Base-by-base conservation (phyloP, 2,888 invertebrate genomes). In the Carterocephalus palaemon region DNA sequence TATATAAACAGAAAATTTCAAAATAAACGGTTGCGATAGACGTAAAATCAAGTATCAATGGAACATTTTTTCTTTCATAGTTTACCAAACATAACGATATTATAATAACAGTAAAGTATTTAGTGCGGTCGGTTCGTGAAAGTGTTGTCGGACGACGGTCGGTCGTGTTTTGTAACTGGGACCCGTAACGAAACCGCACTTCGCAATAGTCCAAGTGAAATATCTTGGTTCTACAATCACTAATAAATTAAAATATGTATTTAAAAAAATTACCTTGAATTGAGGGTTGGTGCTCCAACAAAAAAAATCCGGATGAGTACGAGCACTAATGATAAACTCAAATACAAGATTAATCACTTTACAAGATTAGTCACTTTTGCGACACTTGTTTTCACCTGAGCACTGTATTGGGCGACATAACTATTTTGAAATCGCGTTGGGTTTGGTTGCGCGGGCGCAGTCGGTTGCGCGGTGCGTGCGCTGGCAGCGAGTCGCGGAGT, bases 351-450 rank as follows among this genome's bases (percentile, higher is more conserved):
- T 13, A 15, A 26, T n/a, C 8, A 24, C 36, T n/a, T n/a, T n/a
- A 53, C 47, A 49, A 48, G 71, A 69, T 61, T 63, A 48, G 49
- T 50, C 43, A 49, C 39, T 49, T 60, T 22, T 22, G 7, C 60
- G 60, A 56, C 49, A 42, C 51, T 39, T 57, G 72, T 74, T 58
- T 61, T 83, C 85, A 85, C 84, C 70, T 83, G 67, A 79, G 53
- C 69, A 70, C 85, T 77, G 64, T 67, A 63, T 73, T 69, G 58
- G 72, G 67, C 72, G 64, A 75, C 85, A 85, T 84, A 64, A 43
- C n/a, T n/a, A n/a, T 62, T 72, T 67, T 63, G 58, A 67, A 60
- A 62, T 61, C 53, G 57, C 58, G 59, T 65, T 59, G 63, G 57
- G 57, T 50, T 53, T 53, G 62, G 64, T 60, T 70, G 69, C 59